Base-by-base conservation (phyloP, 2,888 invertebrate species). In the Limnephilus lunatus region DNA sequence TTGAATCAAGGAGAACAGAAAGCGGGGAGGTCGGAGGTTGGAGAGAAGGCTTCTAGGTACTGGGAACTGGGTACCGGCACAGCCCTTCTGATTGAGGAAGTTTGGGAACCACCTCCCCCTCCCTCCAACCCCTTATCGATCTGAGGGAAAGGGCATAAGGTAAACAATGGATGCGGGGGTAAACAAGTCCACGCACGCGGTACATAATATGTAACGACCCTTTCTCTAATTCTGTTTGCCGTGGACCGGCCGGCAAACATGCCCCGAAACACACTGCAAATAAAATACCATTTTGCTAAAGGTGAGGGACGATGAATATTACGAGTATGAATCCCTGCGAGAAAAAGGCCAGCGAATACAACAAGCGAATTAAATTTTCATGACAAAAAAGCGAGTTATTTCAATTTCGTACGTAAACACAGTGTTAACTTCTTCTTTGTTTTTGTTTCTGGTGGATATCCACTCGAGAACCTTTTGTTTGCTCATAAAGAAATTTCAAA, bases 201-300 rank as follows among this genome's bases (percentile, higher is more conserved):
- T 91, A 91, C 89, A 92, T 92, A 68, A 68, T 68, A 92, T 90
- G 93, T 92, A 91, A 88, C 87, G 93, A 92, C 92, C 92, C 94
- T 92, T 85, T 92, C 93, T 91, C 92, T 94, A 94, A 94, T 94
- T 94, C 93, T 94, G 94, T 94, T 94, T 94, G 94, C 93, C 91
- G 92, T 91, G 91, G 93, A 92, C 93, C 91, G 92, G 92, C 93
- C 92, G 44, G 93, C 93, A 94, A 94, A 94, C 94, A 94, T 85
- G 90, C 90, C 91, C 90, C 93, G 93, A 92, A 92, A 92, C 93
- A 91, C 93, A 93, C 87, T 93, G 93, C 93, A 93, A 93, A 93
- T 92, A 93, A 93, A 93, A 93, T 93, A 92, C 93, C 92, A 92
- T 93, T 93, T 93, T 93, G 91, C 93, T 91, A 93, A 93, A 92